phyloP scores from a whole-genome alignment of 2,888 invertebrate genomes.

The Meloe dianella region DNA sequence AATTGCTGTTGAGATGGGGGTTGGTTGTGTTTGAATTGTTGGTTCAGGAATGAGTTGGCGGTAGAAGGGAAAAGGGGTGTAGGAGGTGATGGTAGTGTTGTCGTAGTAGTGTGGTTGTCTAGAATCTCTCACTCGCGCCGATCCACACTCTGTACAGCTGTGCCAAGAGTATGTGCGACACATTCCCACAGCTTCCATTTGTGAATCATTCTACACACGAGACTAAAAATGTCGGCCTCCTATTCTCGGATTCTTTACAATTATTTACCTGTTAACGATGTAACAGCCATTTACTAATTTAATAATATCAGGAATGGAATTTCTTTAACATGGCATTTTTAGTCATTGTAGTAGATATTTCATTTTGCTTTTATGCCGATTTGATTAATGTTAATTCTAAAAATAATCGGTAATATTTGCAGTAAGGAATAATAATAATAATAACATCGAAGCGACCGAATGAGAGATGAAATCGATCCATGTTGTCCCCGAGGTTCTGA shows the following conservation, averaged over 20 bases:
- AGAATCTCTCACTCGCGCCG: constrained; percentile 52
- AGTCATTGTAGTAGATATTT: neutral
- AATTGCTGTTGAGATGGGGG: neutral
- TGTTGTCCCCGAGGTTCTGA: constrained; percentile 43
- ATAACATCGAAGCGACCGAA: constrained; percentile 11
- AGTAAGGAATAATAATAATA: neutral
- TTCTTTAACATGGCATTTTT: neutral
- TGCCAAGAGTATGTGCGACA: constrained; percentile 52
- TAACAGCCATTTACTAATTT: neutral
- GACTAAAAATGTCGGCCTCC: constrained; percentile 50
- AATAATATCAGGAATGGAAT: neutral
- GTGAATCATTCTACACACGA: constrained; percentile 49
- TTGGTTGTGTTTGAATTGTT: constrained; percentile 12
- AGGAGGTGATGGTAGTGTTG: constrained; percentile 15
- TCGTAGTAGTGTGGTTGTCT: constrained; percentile 38
- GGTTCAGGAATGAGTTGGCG: neutral
- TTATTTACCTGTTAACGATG: neutral
- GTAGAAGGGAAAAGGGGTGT: neutral
- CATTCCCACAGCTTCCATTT: constrained; percentile 50
- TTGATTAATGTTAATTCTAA: neutral
- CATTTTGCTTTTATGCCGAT: too few relatives aligned
- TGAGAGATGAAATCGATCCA: constrained; percentile 46
- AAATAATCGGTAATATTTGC: neutral
- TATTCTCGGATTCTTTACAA: constrained; percentile 21
- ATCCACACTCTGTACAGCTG: constrained; percentile 50